Percentiles rank a stretch among this genome's conserved stretches.
Conservation (phyloP, 1,140 invertebrate species). For the Drosophila varians region DNA sequence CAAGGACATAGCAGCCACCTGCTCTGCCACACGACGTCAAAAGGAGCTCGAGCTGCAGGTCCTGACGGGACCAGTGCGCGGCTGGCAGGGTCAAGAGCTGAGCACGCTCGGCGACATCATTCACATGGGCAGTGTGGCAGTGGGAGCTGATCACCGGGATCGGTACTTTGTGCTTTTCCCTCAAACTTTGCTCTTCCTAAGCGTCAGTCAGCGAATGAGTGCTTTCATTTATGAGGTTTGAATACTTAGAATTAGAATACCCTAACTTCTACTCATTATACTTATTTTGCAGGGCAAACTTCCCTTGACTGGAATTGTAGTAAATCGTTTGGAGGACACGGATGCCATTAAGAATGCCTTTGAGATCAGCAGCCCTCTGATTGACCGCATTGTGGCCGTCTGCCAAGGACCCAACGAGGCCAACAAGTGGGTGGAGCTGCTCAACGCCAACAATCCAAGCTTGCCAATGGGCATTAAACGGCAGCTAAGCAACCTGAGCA, state of each 20-base stretch:
- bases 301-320: constrained; percentile 92
- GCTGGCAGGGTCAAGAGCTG: constrained; percentile 96
- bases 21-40: constrained; percentile 93
- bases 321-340: constrained; percentile 90
- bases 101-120: constrained; percentile 86
- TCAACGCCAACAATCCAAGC: constrained; percentile 84
- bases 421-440: constrained; percentile 93
- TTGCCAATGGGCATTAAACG: constrained; percentile 83
- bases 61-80: constrained; percentile 94
- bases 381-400: constrained; percentile 93
- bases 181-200: constrained; percentile 93
- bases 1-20: constrained; percentile 95
- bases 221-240: constrained; percentile 98
- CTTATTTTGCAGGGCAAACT: constrained; percentile 90
- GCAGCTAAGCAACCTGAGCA: constrained; percentile 81
- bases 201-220: constrained; percentile 94
- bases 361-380: constrained; percentile 96
- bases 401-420: constrained; percentile 94
- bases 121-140: constrained; percentile 94
- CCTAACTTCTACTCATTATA: neutral
- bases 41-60: constrained; percentile 98
- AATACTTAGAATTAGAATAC: no score
- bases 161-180: constrained; percentile 97
- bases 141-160: constrained; percentile 92
- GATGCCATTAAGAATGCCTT: constrained; percentile 94